Conservation (phyloP, 2,113 vertebrate species). For the Sebastes schlegelii region DNA sequence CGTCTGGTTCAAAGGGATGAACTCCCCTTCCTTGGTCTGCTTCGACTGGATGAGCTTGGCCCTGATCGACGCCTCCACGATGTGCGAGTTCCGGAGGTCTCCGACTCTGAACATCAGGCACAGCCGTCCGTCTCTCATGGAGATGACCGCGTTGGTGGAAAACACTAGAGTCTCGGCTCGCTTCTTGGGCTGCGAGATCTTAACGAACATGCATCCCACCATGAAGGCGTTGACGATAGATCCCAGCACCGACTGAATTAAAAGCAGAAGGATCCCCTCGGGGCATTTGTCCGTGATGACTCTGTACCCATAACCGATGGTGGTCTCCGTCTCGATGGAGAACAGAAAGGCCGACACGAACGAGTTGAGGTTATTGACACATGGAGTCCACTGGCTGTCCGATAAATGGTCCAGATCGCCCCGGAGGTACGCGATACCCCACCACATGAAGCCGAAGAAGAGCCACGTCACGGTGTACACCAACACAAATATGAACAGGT, state of each 20-base stretch:
- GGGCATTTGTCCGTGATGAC: conserved; percentile 99
- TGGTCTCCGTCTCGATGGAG: too few relatives aligned
- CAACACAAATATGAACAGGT: conserved; percentile 97
- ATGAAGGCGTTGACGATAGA: conserved; percentile 99
- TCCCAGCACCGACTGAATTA: conserved; percentile 97
- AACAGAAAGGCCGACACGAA: conserved; percentile 99
- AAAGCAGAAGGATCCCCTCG: conserved; percentile 95
- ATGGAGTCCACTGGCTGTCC: conserved; percentile 94
- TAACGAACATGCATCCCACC: conserved; percentile 99
- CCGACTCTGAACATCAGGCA: conserved; percentile 99
- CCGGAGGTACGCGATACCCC: conserved; percentile 97
- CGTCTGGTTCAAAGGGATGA: conserved; percentile 98
- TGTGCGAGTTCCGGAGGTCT: conserved; percentile 99
- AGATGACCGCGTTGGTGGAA: conserved; percentile 97
- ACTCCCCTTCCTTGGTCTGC: conserved; percentile 99
- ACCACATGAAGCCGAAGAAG: conserved; percentile 99
- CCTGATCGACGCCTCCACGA: conserved; percentile 98
- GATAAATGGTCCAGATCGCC: conserved; percentile 96
- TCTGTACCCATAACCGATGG: conserved; percentile 98
- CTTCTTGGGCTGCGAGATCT: conserved; percentile 99
- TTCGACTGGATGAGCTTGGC: conserved; percentile 99
- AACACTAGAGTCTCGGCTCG: conserved; percentile 98
- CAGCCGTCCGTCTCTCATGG: conserved; percentile 95
- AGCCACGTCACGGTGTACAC: conserved; percentile 99
- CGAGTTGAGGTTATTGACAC: conserved; percentile 97